Conservation (phyloP, 1,140 invertebrate species). For the Whitmania pigra region DNA sequence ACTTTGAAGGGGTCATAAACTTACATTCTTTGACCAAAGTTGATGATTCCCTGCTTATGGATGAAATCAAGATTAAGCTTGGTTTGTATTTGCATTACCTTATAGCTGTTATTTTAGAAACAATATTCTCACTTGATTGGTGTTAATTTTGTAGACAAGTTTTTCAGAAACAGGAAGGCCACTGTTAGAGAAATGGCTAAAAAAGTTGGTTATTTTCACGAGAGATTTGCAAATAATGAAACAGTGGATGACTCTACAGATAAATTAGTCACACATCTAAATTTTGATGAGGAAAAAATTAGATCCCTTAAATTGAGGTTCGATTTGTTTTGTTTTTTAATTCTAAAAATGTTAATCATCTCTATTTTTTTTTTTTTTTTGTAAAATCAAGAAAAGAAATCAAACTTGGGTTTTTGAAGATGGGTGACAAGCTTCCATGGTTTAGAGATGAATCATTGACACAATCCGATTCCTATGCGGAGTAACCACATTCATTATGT, state of each 20-base stretch:
- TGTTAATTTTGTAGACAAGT: slow-evolving; percentile 5
- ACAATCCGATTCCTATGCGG: neutral
- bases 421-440: neutral
- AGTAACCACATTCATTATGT: slow-evolving; percentile 7
- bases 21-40: neutral
- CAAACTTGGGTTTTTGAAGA: too few relatives aligned
- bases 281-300: slow-evolving; percentile 1
- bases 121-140: neutral
- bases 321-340: neutral
- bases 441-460: neutral
- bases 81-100: neutral
- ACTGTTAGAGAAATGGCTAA: neutral
- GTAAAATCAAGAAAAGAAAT: too few relatives aligned
- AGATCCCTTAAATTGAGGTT: neutral
- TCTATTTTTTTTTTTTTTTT: neutral
- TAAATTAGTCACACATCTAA: neutral
- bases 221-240: neutral
- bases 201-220: neutral
- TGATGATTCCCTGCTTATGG: neutral
- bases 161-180: neutral
- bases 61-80: neutral
- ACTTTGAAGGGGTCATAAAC: neutral
- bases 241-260: neutral
- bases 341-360: neutral
- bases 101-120: neutral